These are phyloP conservation scores for Trididemnum miniatum DNA, from an alignment of 23 tunicate genomes.

Conservation along the genomic window DNA sequence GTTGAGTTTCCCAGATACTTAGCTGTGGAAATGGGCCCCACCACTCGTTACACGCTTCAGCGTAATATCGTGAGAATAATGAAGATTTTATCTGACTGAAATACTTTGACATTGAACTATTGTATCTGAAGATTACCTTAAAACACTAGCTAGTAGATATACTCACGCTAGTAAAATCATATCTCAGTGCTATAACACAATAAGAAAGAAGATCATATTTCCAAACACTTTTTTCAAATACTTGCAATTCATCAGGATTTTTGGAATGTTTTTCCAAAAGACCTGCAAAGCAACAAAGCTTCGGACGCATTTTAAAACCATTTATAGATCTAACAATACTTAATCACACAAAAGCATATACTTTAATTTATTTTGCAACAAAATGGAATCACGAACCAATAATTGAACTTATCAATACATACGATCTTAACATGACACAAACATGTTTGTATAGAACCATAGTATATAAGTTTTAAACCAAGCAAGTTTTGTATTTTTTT, in stretches of 20 bases:
- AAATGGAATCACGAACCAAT: no score
- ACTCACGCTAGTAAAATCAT: conserved; percentile 57
- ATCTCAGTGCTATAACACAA: conserved; percentile 69
- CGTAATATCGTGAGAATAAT: not conserved
- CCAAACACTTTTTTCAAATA: conserved; percentile 46
- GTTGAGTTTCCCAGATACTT: not conserved
- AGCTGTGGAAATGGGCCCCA: not conserved
- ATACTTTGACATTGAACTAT: not conserved
- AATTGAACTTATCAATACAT: no score
- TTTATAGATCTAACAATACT: no score
- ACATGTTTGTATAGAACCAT: no score
- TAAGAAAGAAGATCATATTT: conserved; percentile 77
- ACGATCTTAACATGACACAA: no score
- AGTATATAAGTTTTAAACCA: no score
- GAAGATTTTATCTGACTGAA: not conserved
- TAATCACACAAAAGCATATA: no score
- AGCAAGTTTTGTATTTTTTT: no score
- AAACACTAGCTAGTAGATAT: not conserved
- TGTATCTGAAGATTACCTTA: not conserved
- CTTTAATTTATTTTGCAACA: no score
- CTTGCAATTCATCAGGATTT: conserved; percentile 25
- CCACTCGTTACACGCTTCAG: not conserved
- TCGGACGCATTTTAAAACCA: no score
- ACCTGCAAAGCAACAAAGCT: no score
- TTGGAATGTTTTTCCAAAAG: conserved; percentile 38